Percentiles rank a stretch among this genome's conserved stretches.
Evolutionary conservation across 1,140 invertebrate species (phyloP).

Genomic region (Tribolium castaneum): DNA sequence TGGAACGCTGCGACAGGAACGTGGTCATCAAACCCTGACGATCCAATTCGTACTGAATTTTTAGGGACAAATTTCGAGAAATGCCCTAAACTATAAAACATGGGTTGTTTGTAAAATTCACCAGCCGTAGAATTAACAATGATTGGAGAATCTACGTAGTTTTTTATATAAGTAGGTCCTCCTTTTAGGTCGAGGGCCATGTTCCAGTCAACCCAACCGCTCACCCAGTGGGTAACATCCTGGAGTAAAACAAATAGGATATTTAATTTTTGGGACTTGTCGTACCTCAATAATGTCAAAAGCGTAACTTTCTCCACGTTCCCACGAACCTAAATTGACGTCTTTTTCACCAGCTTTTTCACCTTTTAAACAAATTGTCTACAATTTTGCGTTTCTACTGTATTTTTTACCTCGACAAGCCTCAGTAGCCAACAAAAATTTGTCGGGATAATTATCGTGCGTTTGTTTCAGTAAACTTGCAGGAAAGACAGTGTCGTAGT

Average conservation of each 20-base stretch:
- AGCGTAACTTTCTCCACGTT: slow-evolving; percentile 76
- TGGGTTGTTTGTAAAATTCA: slow-evolving; percentile 78
- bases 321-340: slow-evolving; percentile 58
- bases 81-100: slow-evolving; percentile 78
- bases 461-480: slow-evolving; percentile 67
- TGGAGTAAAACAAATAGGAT: slow-evolving; percentile 67
- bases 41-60: slow-evolving; percentile 63
- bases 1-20: slow-evolving; percentile 64
- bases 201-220: slow-evolving; percentile 83
- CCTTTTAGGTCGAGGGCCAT: slow-evolving; percentile 73
- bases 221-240: slow-evolving; percentile 69
- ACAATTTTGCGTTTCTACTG: slow-evolving; percentile 5
- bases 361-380: not conserved
- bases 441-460: slow-evolving; percentile 73
- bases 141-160: slow-evolving; percentile 75
- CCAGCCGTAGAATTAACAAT: slow-evolving; percentile 68
- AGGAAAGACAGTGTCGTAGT: slow-evolving; percentile 70
- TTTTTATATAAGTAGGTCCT: slow-evolving; percentile 76
- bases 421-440: slow-evolving; percentile 83
- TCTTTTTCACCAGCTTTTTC: not conserved
- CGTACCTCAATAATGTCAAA: slow-evolving; percentile 76
- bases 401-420: slow-evolving; percentile 72
- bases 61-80: slow-evolving; percentile 72
- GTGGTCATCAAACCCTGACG: not conserved
- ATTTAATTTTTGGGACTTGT: not conserved